These are phyloP conservation scores for Drosophila orena DNA, from an alignment of 1,140 invertebrate genomes.

Conservation along the genomic window DNA sequence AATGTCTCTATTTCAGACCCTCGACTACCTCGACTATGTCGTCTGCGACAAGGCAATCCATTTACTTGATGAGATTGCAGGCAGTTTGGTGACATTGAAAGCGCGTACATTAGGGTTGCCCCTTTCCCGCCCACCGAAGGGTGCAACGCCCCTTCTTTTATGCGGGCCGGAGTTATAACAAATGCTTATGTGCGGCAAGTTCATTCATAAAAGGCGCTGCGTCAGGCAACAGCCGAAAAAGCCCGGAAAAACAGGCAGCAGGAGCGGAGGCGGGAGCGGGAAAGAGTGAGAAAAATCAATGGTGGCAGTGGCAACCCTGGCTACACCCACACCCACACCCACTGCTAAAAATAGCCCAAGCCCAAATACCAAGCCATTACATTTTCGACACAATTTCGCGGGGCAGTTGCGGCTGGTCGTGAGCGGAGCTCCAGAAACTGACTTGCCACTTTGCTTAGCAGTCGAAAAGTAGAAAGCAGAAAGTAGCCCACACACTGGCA, in stretches of 20 bases:
- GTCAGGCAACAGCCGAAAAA: slow-evolving; percentile 50
- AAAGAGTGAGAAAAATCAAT: slow-evolving; percentile 25
- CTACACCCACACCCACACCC: slow-evolving; percentile 6
- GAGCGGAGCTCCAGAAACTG: slow-evolving; percentile 45
- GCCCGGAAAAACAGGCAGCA: slow-evolving; percentile 3
- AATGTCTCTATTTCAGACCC: slow-evolving; percentile 67
- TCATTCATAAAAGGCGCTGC: slow-evolving; percentile 76
- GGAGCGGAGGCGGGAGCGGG: neutral
- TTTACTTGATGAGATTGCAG: slow-evolving; percentile 77
- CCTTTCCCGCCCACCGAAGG: neutral
- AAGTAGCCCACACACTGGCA: slow-evolving; percentile 16
- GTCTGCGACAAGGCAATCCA: slow-evolving; percentile 61
- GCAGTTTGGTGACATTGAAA: slow-evolving; percentile 69
- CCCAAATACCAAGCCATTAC: slow-evolving; percentile 40
- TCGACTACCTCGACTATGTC: slow-evolving; percentile 50
- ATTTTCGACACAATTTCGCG: slow-evolving; percentile 31
- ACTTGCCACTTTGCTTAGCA: slow-evolving; percentile 45
- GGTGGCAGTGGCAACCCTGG: slow-evolving; percentile 32
- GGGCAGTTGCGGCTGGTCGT: slow-evolving; percentile 19
- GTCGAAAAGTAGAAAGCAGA: slow-evolving; percentile 6
- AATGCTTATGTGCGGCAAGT: slow-evolving; percentile 63
- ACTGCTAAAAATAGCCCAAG: slow-evolving; percentile 33
- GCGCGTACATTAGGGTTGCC: slow-evolving; percentile 50
- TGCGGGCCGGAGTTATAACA: slow-evolving; percentile 36
- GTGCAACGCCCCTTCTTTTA: slow-evolving; percentile 44